These are phyloP conservation scores for Lepidothrix coronata DNA, from an alignment of 2,113 vertebrate species.

Conservation along the genomic window DNA sequence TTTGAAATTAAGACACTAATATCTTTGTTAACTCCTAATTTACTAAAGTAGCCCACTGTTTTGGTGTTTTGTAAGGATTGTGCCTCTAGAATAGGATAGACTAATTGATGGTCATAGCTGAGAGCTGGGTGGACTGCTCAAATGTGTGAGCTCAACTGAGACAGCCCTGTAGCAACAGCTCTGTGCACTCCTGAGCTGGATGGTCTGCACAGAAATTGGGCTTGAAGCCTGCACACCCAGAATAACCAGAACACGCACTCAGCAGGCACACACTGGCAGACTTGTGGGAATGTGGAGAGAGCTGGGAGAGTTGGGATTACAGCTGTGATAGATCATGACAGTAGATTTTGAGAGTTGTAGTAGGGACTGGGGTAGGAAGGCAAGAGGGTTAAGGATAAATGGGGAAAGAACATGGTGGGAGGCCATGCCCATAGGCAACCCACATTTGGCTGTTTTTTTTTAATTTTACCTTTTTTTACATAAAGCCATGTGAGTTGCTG, in stretches of 20 bases:
- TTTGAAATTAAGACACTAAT: neutral
- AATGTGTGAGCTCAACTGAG: neutral
- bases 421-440: neutral
- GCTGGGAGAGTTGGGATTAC: neutral
- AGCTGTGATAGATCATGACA: neutral
- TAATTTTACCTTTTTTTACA: neutral
- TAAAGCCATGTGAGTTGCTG: neutral
- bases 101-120: neutral
- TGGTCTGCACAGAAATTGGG: neutral
- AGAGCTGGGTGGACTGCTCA: neutral
- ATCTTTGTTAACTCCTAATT: neutral
- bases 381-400: neutral
- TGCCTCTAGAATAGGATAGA: neutral
- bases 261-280: accelerated
- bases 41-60: neutral
- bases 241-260: neutral
- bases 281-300: neutral
- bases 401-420: neutral
- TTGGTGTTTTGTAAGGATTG: neutral
- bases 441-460: neutral
- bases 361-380: neutral
- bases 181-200: accelerated
- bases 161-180: neutral
- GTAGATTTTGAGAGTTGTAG: neutral
- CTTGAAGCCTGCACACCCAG: accelerated